Evolutionary conservation across 2,888 invertebrate species (phyloP).

Genomic region (Thymelicus sylvestris): DNA sequence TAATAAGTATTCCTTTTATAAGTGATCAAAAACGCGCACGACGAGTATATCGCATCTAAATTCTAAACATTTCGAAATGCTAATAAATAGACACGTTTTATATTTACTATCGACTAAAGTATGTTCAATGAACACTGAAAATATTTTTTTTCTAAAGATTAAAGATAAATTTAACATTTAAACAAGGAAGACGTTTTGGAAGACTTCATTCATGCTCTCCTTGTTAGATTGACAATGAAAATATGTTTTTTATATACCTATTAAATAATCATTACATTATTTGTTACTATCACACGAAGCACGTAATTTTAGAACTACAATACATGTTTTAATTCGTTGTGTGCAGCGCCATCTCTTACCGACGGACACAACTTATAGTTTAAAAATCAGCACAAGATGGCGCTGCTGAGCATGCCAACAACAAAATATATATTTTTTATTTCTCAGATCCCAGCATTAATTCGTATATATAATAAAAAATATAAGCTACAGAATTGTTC

Average conservation of each 20-base stretch:
- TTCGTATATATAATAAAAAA: conserved; percentile 31
- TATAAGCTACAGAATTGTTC: conserved; percentile 26
- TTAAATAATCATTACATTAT: too few species aligned
- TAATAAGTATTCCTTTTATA: conserved; percentile 57
- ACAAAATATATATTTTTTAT: conserved; percentile 1
- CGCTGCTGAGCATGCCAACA: conserved; percentile 20
- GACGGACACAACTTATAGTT: conserved; percentile 26
- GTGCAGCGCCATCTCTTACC: conserved; percentile 48
- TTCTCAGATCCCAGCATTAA: conserved; percentile 13
- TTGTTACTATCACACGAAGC: not conserved
- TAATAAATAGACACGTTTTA: conserved; percentile 41
- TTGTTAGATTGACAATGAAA: conserved; percentile 71
- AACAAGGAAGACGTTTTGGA: conserved; percentile 60
- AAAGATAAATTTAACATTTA: conserved; percentile 21
- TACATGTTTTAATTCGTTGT: conserved; percentile 40
- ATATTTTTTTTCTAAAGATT: conserved; percentile 31
- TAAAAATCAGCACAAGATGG: conserved; percentile 20
- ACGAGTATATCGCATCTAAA: conserved; percentile 66
- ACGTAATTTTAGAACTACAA: conserved; percentile 11
- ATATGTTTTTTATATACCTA: conserved; percentile 55
- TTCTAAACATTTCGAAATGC: conserved; percentile 53
- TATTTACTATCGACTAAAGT: conserved; percentile 1
- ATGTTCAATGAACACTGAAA: conserved; percentile 33
- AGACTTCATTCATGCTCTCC: conserved; percentile 53
- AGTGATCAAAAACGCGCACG: conserved; percentile 62